Percentiles rank a stretch among this genome's conserved stretches.
These are phyloP conservation scores for Scyliorhinus canicula DNA, from an alignment of 2,797 vertebrate species.

Conservation along the genomic window DNA sequence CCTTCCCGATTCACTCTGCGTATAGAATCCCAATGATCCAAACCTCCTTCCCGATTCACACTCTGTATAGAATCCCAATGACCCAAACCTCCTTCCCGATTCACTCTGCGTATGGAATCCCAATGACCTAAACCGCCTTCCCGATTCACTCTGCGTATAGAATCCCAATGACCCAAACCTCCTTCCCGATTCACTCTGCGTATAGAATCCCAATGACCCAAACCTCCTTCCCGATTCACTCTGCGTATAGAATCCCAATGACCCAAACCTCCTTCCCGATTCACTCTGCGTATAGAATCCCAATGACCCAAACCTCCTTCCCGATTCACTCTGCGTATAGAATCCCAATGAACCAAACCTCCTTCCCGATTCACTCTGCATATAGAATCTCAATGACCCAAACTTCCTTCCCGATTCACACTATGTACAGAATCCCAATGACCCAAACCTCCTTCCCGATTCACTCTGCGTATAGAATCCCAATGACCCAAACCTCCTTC, in stretches of 20 bases:
- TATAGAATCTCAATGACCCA: neutral
- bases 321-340: neutral
- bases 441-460: neutral
- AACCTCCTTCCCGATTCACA: neutral
- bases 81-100: neutral
- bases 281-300: neutral
- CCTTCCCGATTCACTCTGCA: neutral
- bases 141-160: neutral
- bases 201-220: neutral
- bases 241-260: neutral
- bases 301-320: neutral
- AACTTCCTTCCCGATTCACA: neutral
- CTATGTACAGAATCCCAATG: neutral
- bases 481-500: too few relatives aligned
- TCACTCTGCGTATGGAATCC: neutral
- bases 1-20: neutral
- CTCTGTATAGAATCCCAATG: neutral
- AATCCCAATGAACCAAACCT: too few relatives aligned
- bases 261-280: neutral
- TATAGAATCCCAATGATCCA: neutral
- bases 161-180: neutral
- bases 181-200: neutral
- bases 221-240: neutral
- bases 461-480: neutral
- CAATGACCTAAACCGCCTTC: neutral